Conservation (phyloP, 1,140 invertebrate species). For the Bursaphelenchus mucronatus region DNA sequence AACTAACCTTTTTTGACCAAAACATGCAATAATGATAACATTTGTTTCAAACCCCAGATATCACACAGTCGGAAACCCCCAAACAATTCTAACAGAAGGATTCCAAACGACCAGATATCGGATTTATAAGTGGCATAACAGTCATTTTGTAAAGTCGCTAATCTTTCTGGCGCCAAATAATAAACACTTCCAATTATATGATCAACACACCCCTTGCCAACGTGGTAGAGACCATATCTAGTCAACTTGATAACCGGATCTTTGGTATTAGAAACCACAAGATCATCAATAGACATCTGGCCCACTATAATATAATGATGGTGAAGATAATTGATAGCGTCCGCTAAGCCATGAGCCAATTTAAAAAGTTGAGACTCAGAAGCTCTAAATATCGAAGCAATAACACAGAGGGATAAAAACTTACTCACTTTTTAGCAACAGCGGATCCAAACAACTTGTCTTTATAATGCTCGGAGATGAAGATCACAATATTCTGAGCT, state of each 20-base stretch:
- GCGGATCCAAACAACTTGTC: slow-evolving; percentile 4
- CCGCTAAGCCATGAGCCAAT: slow-evolving; percentile 22
- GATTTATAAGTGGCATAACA: slow-evolving; percentile 32
- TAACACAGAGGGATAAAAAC: background rate
- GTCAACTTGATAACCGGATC: slow-evolving; percentile 21
- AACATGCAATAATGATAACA: slow-evolving; percentile 34
- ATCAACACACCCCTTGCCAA: slow-evolving; percentile 23
- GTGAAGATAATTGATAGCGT: slow-evolving; percentile 37
- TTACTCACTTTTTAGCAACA: slow-evolving; percentile 26
- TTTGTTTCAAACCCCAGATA: slow-evolving; percentile 38
- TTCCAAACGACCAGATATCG: slow-evolving; percentile 42
- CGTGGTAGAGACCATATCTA: slow-evolving; percentile 26
- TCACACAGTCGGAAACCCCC: slow-evolving; percentile 17
- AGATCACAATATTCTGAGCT: slow-evolving; percentile 30
- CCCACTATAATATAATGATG: slow-evolving; percentile 32
- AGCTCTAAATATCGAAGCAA: slow-evolving; percentile 19
- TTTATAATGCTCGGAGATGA: slow-evolving; percentile 32
- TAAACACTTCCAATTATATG: slow-evolving; percentile 29
- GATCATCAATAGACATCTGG: slow-evolving; percentile 40
- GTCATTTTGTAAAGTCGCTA: slow-evolving; percentile 22
- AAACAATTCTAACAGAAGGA: slow-evolving; percentile 37
- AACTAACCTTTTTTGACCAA: slow-evolving; percentile 24
- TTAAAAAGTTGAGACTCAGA: slow-evolving; percentile 6
- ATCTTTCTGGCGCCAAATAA: slow-evolving; percentile 42
- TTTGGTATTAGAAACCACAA: slow-evolving; percentile 44